Base-by-base conservation (phyloP, 2,797 vertebrate genomes). In the Spatula clypeata region DNA sequence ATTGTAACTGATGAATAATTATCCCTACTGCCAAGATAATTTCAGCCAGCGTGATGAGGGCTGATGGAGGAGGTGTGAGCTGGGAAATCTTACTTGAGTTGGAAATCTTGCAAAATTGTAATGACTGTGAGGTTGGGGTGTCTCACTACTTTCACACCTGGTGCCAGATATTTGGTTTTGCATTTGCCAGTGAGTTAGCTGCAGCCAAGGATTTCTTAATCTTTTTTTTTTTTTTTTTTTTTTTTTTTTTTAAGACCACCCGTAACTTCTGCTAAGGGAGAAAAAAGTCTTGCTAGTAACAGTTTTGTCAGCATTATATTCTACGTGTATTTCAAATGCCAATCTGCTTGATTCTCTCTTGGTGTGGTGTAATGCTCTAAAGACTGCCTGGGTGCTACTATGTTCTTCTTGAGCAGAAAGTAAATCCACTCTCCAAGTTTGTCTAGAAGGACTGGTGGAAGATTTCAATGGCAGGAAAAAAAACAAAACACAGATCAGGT, bases 51-150 rank as follows among this genome's bases (percentile, higher is more conserved):
- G 62, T 62, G 92, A 97, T 81, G 94, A 90, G 57, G 89, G 79
- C 86, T 96, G 97, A 97, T 90, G 95, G 83, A 97, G 89, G 93
- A 98, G 94, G 92, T 96, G 95, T 95, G 93, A 97, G 79, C 51
- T 76, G 84, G 87, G 95, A 97, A 92, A 62, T 90, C 91, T 95
- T 96, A 95, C 86, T 95, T 40, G 92, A 76, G 67, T 75, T 95
- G 94, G 94, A 97, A 95, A 86, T 90, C 81, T 74, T 96, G 94
- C 93, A 93, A 54, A 51, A 38, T 23, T 88, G 79, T 93, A 92
- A 96, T 90, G 92, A 77, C 89, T 0, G 1, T 65, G 88, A 93
- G 92, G 93, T 87, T 6, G 15, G 40, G 85, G 93, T 94, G 88
- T 76, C 88, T 97, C 81, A 70, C 55, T 91, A 29, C 80, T 70